Base-by-base conservation (phyloP, 2,888 invertebrate genomes). In the Scaptomyza cyrtandrae region DNA sequence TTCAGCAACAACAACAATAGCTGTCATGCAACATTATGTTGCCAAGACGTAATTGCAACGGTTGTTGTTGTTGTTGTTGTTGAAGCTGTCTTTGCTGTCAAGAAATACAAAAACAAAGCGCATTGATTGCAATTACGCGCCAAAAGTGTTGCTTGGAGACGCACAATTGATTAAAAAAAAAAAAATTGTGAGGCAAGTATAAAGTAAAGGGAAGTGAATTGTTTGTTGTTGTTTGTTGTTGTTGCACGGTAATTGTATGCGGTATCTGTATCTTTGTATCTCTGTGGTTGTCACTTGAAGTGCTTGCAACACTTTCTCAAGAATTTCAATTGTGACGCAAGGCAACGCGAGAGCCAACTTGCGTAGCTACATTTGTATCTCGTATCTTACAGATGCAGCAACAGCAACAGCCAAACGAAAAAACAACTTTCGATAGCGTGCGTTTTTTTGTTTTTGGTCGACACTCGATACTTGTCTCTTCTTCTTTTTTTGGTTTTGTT, bases 301-400 rank as follows among this genome's bases (percentile, higher is more conserved):
- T 86, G 87, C 86, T 84, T 79, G 86, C 85, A 85, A 82, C 87
- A 85, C 87, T 87, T 80, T 83, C 85, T 59, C 73, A 74, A 85
- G 83, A 87, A 85, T 75, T 75, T 71, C 71, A 67, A 69, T 75
- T 53, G 75, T 76, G 73, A 71, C 54, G 79, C 79, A 76, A 79
- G 71, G 71, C 56, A 64, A 52, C 45, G 14, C 24, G 7, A 19
- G 35, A 27, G 24, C 50, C 54, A 74, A 71, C 66, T 70, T 77
- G n/a, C n/a, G 77, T 61, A 64, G 64, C 67, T 58, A 61, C 70
- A 74, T 60, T 66, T 71, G 77, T 71, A 74, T 62, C 78, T 74
- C 11, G 64, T 52, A 70, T 49, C 62, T 58, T 11, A 19, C 45
- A 71, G 71, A 63, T 68, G 57, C 71, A 60, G 43, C 67, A n/a